Percentiles rank a stretch among this genome's conserved stretches.
These are phyloP conservation scores for Sarcophaga peregrina DNA, from an alignment of 1,140 invertebrate genomes.

Conservation along the genomic window DNA sequence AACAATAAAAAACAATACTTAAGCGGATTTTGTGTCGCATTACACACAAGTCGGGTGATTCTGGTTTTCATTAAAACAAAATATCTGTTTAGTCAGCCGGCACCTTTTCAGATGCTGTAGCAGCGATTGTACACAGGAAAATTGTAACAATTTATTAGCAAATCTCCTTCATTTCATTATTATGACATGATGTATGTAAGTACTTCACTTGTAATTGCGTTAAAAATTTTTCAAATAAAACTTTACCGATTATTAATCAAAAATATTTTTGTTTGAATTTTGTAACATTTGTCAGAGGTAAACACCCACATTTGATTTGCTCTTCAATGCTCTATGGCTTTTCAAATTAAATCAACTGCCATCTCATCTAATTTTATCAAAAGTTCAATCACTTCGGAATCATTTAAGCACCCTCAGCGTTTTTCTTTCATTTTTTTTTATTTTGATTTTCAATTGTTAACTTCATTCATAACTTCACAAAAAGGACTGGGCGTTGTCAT, in stretches of 20 bases:
- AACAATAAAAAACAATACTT: background rate
- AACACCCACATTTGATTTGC: slow-evolving; percentile 7
- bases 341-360: background rate
- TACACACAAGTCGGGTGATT: background rate
- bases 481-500: background rate
- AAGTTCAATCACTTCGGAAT: background rate
- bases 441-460: background rate
- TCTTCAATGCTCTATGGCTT: background rate
- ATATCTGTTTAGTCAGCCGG: too few species aligned
- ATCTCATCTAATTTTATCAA: background rate
- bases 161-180: too few species aligned
- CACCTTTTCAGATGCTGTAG: too few species aligned
- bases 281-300: slow-evolving; percentile 40
- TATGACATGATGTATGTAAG: too few species aligned
- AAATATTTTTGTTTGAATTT: background rate
- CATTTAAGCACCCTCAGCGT: background rate
- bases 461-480: too few species aligned
- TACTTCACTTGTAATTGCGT: too few species aligned
- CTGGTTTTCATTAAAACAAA: too few species aligned
- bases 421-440: background rate
- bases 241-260: too few species aligned
- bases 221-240: too few species aligned
- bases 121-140: too few species aligned
- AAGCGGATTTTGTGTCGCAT: slow-evolving; percentile 39
- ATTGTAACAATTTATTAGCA: too few species aligned